These are phyloP conservation scores for Linyphia triangularis DNA, from an alignment of 2,888 invertebrate genomes.

Conservation along the genomic window DNA sequence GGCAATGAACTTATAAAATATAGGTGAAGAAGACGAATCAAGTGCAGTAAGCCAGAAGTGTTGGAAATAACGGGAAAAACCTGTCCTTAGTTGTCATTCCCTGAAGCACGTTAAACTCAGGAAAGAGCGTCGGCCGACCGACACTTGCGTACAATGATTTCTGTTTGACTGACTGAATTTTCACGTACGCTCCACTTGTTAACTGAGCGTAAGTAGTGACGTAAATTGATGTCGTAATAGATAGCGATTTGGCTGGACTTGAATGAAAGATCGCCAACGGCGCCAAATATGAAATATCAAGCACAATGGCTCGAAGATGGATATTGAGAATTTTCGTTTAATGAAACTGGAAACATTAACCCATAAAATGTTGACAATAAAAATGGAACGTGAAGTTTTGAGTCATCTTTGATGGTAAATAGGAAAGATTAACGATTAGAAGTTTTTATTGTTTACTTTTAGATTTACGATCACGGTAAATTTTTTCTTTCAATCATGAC, in stretches of 20 bases:
- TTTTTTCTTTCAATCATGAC: no score
- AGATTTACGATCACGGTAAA: no score
- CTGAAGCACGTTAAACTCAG: slow-evolving; percentile 10
- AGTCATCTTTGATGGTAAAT: no score
- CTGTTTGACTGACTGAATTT: not conserved
- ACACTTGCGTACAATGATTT: not conserved
- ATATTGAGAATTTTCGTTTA: no score
- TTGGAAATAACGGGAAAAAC: slow-evolving; percentile 65
- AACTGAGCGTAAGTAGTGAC: not conserved
- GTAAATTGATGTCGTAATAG: not conserved
- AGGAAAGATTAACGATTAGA: no score
- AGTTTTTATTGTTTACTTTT: no score
- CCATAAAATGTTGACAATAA: no score
- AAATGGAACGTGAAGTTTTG: no score
- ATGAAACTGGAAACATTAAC: no score
- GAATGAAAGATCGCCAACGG: not conserved
- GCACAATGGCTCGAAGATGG: no score
- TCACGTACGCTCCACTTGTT: not conserved
- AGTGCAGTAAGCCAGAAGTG: slow-evolving; percentile 13
- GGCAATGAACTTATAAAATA: slow-evolving; percentile 43
- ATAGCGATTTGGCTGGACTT: not conserved
- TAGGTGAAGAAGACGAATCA: not conserved
- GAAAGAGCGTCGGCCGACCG: not conserved
- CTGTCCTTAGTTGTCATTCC: slow-evolving; percentile 43
- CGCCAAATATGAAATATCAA: not conserved